Evolutionary conservation across 2,113 vertebrate genomes (phyloP).

Genomic region (Zapus hudsonius): DNA sequence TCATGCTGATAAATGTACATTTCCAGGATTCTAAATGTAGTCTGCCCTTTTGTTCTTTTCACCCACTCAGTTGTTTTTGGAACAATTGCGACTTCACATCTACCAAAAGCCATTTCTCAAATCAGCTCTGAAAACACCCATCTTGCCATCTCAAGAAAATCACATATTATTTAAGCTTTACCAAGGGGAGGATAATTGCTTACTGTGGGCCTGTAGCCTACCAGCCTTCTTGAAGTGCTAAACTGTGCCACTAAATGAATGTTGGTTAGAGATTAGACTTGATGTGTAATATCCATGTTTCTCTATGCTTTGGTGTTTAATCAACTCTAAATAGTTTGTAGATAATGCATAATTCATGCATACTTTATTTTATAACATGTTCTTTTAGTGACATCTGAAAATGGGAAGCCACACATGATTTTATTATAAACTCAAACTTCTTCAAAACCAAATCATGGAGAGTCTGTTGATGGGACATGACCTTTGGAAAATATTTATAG

Average conservation of each 20-base stretch:
- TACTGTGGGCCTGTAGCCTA: neutral
- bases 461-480: neutral
- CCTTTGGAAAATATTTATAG: neutral
- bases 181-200: constrained; percentile 12
- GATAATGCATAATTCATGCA: neutral
- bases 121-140: constrained; percentile 33
- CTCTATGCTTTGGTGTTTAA: neutral
- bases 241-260: neutral
- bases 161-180: neutral
- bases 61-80: constrained; percentile 38
- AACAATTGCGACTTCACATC: neutral
- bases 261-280: neutral
- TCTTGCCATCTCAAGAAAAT: constrained; percentile 23
- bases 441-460: constrained; percentile 17
- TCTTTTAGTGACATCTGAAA: neutral
- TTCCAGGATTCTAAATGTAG: constrained; percentile 52
- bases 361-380: neutral
- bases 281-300: neutral
- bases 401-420: neutral
- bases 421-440: neutral
- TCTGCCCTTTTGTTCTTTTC: constrained; percentile 37
- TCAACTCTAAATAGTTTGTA: neutral
- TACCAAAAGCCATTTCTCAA: constrained; percentile 8
- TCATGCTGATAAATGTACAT: constrained; percentile 43
- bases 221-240: neutral